Evolutionary conservation across 1,140 invertebrate species (phyloP).

Genomic region (Mercenaria mercenaria): DNA sequence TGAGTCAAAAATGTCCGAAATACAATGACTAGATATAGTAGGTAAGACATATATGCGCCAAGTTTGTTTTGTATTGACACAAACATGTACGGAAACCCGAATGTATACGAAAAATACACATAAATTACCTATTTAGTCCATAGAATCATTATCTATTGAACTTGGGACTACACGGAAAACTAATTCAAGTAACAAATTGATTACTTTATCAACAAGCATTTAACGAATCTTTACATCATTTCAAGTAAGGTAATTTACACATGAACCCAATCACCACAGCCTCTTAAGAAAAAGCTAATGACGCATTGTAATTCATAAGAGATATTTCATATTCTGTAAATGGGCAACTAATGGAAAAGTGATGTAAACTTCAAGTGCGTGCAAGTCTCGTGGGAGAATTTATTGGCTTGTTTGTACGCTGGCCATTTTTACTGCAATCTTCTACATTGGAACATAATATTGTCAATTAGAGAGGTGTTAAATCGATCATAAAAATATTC

Average conservation of each 20-base stretch:
- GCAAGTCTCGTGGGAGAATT: constrained; percentile 21
- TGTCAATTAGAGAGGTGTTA: constrained; percentile 47
- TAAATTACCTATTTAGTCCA: too few species aligned
- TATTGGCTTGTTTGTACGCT: constrained; percentile 46
- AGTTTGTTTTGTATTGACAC: too few species aligned
- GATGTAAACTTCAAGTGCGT: constrained; percentile 29
- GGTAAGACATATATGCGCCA: too few species aligned
- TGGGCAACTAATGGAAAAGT: constrained; percentile 34
- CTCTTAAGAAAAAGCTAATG: constrained; percentile 30
- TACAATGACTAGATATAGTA: too few species aligned
- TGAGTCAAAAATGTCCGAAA: too few species aligned
- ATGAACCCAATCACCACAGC: not conserved
- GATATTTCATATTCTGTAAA: constrained; percentile 10
- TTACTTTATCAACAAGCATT: not conserved
- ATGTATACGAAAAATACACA: too few species aligned
- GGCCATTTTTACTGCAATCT: constrained; percentile 15
- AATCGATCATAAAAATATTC: constrained; percentile 35
- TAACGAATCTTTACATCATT: not conserved
- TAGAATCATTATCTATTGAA: too few species aligned
- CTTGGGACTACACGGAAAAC: too few species aligned
- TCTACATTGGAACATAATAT: constrained; percentile 16
- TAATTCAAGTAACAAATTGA: not conserved
- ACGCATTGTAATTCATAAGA: constrained; percentile 44
- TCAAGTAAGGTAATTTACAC: not conserved
- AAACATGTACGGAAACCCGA: too few species aligned